Base-by-base conservation (phyloP, 1,140 invertebrate species). In the Cydia strobilella region DNA sequence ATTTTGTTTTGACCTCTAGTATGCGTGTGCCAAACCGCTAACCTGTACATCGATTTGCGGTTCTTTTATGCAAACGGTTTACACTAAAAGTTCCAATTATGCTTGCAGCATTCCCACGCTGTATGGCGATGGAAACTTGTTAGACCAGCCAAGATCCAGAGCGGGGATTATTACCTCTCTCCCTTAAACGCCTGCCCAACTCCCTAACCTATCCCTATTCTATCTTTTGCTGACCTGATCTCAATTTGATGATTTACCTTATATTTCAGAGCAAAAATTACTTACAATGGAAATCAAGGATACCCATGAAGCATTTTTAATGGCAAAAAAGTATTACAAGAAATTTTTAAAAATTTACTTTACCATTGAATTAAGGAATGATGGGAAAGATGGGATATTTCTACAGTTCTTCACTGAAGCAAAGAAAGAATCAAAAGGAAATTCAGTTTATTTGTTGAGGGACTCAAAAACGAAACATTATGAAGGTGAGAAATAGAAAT, bases 261-360 rank as follows among this genome's bases (percentile, higher is more conserved):
- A 18, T 39, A 39, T 90, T 88, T 9, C 81, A 92, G 90, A 91
- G 81, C 88, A 90, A 74, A 90, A 89, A 81, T 75, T 90, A 20
- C 76, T 92, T 39, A 79, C 84, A 18, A 82, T 89, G 78, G 86
- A 90, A 83, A 84, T 92, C 9, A 91, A 88, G 78, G 86, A 91
- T 75, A 90, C 85, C 23, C 90, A 92, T 84, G 90, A 92, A 82
- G 89, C 90, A 72, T 91, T 89, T 80, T 78, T 92, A 65, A 89
- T 87, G 85, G 88, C 90, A 9, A 91, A 89, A 74, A 92, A 90
- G 74, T 86, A 79, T 77, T 90, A 89, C 48, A 92, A 90, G 69
- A 92, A 88, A 66, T 82, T 81, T 78, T 83, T 91, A 73, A 91
- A 87, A 75, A 81, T 91, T 20, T 92, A 91, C 80, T 89, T 81